Evolutionary conservation across 2,113 vertebrate species (phyloP), one percentile per base, ranked within the genome.

Genomic region (Nerophis lumbriciformis): DNA sequence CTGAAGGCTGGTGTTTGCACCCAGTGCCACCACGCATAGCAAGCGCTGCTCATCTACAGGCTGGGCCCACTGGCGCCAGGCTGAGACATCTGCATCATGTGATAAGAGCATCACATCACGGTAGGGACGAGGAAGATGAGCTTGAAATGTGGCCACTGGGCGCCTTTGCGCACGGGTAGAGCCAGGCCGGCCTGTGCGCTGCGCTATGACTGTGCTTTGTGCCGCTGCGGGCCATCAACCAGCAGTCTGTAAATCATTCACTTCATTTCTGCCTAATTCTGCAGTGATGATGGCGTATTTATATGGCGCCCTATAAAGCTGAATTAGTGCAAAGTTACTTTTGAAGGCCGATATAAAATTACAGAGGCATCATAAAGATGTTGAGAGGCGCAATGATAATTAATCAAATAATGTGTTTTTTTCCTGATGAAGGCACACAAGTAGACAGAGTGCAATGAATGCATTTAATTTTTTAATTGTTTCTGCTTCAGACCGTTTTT

Each of bases 51-150:
- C 76, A 74, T 86, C 78, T 45, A 76, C 77, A 79, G 76, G 61
- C 58, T 39, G 74, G 59, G 74, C 81, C 82, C 66, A 52, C 64
- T 62, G 73, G 77, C 81, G 54, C 63, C 71, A 11, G 71, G 42
- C 75, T 73, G 74, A 85, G 74, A 81, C 83, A 83, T 85, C 84
- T 87, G 84, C 61, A 71, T 73, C 12, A 69, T 68, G 77, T 74
- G 83, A 84, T 83, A 84, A 85, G 75, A 73, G 65, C 5, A 4
- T 45, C 69, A 50, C 71, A 4, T 66, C 67, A 59, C 53, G 52
- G 72, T 69, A 72, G 75, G 69, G 75, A 75, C 69, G 66, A 72
- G 63, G 69, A 76, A 80, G 72, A 77, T 74, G 64, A 45, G 37
- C 78, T 71, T 69, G 59, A 69, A 63, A 72, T 55, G 68, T 61